Evolutionary conservation across 2,113 vertebrate genomes (phyloP), one percentile per base, ranked within the genome.

Genomic region (Australoheros scitulus): DNA sequence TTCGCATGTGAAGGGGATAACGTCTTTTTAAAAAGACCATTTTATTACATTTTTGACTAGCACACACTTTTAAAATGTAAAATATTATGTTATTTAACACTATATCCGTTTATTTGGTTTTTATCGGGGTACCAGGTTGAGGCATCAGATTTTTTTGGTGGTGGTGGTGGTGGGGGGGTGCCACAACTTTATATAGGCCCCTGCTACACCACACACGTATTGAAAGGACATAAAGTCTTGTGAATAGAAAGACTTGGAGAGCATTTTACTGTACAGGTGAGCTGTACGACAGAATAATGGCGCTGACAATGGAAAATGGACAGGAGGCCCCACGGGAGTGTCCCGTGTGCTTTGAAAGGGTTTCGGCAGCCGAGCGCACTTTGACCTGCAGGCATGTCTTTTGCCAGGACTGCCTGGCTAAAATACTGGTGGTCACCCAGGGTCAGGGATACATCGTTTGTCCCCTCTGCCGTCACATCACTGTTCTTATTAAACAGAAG

Each of bases 21-120:
- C 0, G 18, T 68, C 0, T 68, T 68, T 68, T 0, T 7, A 7
- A 34, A 47, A 26, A 24, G 5, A 0, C 3, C 9, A 55, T 1
- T 3, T 5, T 9, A 17, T 41, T 47, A 0, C 0, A 26, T 11
- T 68, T 50, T 68, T 68, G 26, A 50, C 4, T 1, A 50, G 64
- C 1, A 68, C 47, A 50, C 18, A 18, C 26, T 5, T 29, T 68
- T 24, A 11, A 70, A 50, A 68, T 70, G 24, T 24, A 70, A 50
- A 70, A 50, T 6, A 47, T 47, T 26, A 68, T 68, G 9, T 5
- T 68, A 68, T 2, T 68, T 29, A 50, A 50, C 6, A 70, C 29
- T 29, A 47, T 29, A 20, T 50, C 8, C 17, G 29, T 70, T 29
- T 50, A 47, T 65, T 43, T 0, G 15, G 17, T 68, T 50, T 55